A percentile compares a stretch with the other conserved stretches of the same genome.
These are phyloP conservation scores for Brenthis daphne DNA, from an alignment of 2,888 invertebrate species.

Conservation along the genomic window DNA sequence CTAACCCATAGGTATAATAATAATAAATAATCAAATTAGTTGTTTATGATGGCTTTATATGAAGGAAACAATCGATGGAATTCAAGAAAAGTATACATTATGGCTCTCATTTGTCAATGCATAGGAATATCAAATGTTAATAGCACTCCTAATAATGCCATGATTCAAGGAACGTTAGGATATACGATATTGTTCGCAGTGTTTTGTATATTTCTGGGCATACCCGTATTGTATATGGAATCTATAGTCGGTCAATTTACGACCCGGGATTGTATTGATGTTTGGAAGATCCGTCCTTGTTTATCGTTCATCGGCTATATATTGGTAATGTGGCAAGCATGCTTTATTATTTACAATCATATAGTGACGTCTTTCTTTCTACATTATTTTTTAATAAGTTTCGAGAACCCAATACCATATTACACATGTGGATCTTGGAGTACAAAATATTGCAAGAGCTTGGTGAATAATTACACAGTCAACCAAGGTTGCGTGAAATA, in stretches of 20 bases:
- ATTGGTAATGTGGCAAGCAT: slow-evolving; percentile 56
- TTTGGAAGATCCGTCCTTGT: slow-evolving; percentile 63
- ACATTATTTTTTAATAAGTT: slow-evolving; percentile 69
- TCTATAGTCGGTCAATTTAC: slow-evolving; percentile 68
- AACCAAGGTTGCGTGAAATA: slow-evolving; percentile 60
- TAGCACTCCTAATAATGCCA: slow-evolving; percentile 50
- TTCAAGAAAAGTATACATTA: slow-evolving; percentile 45
- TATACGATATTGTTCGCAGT: slow-evolving; percentile 48
- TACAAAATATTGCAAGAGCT: slow-evolving; percentile 52
- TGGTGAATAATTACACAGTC: slow-evolving; percentile 58
- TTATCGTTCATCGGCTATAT: slow-evolving; percentile 65
- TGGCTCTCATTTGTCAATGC: slow-evolving; percentile 54
- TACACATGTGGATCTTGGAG: slow-evolving; percentile 62
- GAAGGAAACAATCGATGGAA: slow-evolving; percentile 25
- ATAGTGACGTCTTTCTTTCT: slow-evolving; percentile 53
- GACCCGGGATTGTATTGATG: slow-evolving; percentile 61
- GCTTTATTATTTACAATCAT: slow-evolving; percentile 55
- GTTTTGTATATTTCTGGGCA: slow-evolving; percentile 55
- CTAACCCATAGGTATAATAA: neutral
- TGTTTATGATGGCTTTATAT: slow-evolving; percentile 1
- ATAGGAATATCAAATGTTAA: slow-evolving; percentile 51
- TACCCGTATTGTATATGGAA: slow-evolving; percentile 71
- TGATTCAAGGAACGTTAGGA: slow-evolving; percentile 54
- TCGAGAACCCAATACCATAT: slow-evolving; percentile 66
- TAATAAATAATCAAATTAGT: slow-evolving; percentile 15